Base-by-base conservation (phyloP, 1,140 invertebrate species). In the Heterodera schachtii region DNA sequence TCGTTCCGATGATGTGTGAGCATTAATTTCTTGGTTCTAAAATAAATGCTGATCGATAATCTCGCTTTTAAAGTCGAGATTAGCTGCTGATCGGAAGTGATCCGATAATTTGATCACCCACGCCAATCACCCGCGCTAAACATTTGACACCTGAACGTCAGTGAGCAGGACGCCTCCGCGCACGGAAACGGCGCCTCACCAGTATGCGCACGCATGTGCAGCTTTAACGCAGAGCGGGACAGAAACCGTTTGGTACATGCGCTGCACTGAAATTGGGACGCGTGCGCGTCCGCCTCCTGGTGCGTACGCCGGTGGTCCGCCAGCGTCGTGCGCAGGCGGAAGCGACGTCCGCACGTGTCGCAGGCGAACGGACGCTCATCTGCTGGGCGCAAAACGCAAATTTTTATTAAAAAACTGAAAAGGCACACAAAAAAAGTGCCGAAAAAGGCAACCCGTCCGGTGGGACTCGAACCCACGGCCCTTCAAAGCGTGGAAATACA, bases 1-100 rank as follows among this genome's bases (percentile, higher is more conserved):
- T 31, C n/a, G 11, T 76, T 76, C n/a, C 66, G 57, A 8, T 52
- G 66, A 8, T 76, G 75, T 13, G 75, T 76, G 7, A 57, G 16
- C 75, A 76, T 76, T 21, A 76, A 57, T 9, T 76, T 76, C 57
- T 76, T 76, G 43, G 75, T 76, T 57, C 75, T 76, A 60, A 76
- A 76, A 57, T 64, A 41, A 11, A 52, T 11, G 11, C 49, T 52
- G 49, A 52, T 11, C 49, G 31, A 1, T 31, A 31, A 31, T 31
- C 1, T 31, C 0, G 31, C 31, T 0, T 31, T 31, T 31, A 0
- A 31, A 31, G 31, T 31, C 31, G 31, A 31, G 31, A 31, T 31
- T 31, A 31, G 1, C 31, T 31, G 31, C 31, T 31, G 31, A 31
- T 31, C 31, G 31, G 31, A 31, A 31, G 31, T 31, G 31, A 31